Percentiles rank a stretch among this genome's conserved stretches.
Conservation (phyloP, 2,888 invertebrate genomes). For the Oxycera nigricornis region DNA sequence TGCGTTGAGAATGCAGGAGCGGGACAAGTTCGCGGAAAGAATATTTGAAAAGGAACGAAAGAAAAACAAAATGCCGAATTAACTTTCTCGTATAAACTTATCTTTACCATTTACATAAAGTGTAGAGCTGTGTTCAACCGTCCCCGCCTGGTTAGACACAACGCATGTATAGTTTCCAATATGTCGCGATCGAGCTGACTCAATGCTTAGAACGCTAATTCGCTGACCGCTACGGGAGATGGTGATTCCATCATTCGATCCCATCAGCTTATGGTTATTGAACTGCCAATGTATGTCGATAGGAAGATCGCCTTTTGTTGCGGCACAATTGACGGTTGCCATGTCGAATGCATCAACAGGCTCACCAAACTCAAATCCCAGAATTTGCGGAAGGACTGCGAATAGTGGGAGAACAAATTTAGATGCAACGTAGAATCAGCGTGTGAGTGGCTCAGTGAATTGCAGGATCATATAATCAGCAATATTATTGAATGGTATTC, state of each 20-base stretch:
- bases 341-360: constrained; percentile 66
- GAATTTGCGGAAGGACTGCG: constrained; percentile 66
- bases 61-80: constrained; percentile 37
- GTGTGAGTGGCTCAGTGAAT: too few relatives aligned
- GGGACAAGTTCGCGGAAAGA: constrained; percentile 15
- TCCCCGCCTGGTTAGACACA: constrained; percentile 67
- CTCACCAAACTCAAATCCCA: constrained; percentile 66
- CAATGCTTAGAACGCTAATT: constrained; percentile 66
- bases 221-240: constrained; percentile 54
- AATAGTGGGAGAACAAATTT: not conserved
- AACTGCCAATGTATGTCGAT: constrained; percentile 69
- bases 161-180: constrained; percentile 70
- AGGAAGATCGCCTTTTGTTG: constrained; percentile 69
- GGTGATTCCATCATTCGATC: constrained; percentile 53
- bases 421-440: too few relatives aligned
- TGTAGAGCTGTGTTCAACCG: constrained; percentile 59
- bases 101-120: constrained; percentile 53
- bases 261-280: constrained; percentile 57
- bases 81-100: not conserved
- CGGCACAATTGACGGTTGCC: constrained; percentile 65
- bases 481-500: too few relatives aligned
- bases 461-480: too few relatives aligned
- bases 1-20: constrained; percentile 28
- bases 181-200: constrained; percentile 66
- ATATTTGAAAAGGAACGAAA: constrained; percentile 40